These are phyloP conservation scores for Macrophya alboannulata DNA, from an alignment of 2,888 invertebrate genomes.

Conservation along the genomic window DNA sequence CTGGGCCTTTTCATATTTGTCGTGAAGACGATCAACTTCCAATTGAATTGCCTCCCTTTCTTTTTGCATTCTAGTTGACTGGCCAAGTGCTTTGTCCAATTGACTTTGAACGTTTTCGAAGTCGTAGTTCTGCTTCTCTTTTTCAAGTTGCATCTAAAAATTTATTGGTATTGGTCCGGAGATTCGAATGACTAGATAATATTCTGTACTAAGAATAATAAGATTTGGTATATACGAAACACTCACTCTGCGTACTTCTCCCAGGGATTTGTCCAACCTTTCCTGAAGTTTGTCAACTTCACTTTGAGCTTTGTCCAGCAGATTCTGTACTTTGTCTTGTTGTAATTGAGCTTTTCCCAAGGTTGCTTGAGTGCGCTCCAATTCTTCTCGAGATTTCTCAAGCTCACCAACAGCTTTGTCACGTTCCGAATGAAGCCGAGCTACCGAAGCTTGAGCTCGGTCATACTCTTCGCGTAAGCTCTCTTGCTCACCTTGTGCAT, in stretches of 20 bases:
- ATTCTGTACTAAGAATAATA: not conserved
- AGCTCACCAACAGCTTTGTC: conserved; percentile 93
- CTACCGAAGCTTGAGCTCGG: conserved; percentile 91
- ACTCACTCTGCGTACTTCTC: conserved; percentile 91
- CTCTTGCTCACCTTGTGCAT: conserved; percentile 97
- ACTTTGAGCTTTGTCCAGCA: conserved; percentile 94
- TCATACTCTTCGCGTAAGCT: conserved; percentile 96
- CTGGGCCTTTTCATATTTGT: conserved; percentile 95
- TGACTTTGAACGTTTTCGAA: conserved; percentile 95
- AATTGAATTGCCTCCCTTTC: conserved; percentile 93
- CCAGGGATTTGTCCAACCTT: conserved; percentile 90
- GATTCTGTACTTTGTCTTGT: conserved; percentile 94
- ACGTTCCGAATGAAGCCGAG: conserved; percentile 93
- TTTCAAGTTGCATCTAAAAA: conserved; percentile 91
- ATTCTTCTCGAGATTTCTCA: conserved; percentile 93
- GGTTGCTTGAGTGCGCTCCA: conserved; percentile 94
- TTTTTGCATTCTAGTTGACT: conserved; percentile 93
- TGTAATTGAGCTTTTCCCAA: conserved; percentile 95
- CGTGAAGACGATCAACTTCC: conserved; percentile 92
- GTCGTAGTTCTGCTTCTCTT: conserved; percentile 95
- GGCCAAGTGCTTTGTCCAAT: conserved; percentile 94
- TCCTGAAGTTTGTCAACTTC: conserved; percentile 96
- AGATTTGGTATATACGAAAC: not conserved
- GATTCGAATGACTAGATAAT: conserved; percentile 32
- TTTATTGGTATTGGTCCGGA: conserved; percentile 35